Evolutionary conservation across 2,888 invertebrate genomes (phyloP).

Genomic region (Epistrophe grossulariae): DNA sequence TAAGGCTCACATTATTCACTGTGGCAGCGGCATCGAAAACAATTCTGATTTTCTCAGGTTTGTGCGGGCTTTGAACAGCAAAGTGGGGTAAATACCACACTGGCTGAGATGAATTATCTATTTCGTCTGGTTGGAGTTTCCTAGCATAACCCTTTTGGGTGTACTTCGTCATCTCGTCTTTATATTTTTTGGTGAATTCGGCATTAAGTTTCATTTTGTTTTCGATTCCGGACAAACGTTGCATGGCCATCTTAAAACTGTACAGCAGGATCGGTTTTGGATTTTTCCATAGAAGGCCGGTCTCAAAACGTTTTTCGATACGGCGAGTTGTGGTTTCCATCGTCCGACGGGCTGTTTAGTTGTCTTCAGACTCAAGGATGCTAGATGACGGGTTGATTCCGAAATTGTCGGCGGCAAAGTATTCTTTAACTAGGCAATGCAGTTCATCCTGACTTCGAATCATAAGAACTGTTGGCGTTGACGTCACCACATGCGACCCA

Average conservation of each 20-base stretch:
- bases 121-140: constrained; percentile 67
- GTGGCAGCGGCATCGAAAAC: constrained; percentile 79
- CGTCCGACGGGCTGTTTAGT: constrained; percentile 37
- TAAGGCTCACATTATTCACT: constrained; percentile 75
- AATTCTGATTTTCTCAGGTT: constrained; percentile 76
- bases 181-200: neutral
- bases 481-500: constrained; percentile 6
- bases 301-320: constrained; percentile 54
- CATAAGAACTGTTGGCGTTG: neutral
- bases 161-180: neutral
- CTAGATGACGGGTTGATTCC: neutral
- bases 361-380: constrained; percentile 37
- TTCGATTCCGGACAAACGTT: neutral
- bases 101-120: constrained; percentile 10
- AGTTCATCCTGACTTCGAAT: neutral
- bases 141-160: constrained; percentile 57
- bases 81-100: constrained; percentile 79
- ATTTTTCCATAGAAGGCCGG: constrained; percentile 61
- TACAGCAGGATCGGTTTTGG: constrained; percentile 14
- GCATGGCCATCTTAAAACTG: neutral
- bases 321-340: constrained; percentile 33
- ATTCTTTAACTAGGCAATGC: neutral
- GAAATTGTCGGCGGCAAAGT: no score
- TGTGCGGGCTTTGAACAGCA: constrained; percentile 77
- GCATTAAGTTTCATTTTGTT: neutral